phyloP scores from a whole-genome alignment of 2,797 vertebrate species.

The Oceanodroma leucorhoa region DNA sequence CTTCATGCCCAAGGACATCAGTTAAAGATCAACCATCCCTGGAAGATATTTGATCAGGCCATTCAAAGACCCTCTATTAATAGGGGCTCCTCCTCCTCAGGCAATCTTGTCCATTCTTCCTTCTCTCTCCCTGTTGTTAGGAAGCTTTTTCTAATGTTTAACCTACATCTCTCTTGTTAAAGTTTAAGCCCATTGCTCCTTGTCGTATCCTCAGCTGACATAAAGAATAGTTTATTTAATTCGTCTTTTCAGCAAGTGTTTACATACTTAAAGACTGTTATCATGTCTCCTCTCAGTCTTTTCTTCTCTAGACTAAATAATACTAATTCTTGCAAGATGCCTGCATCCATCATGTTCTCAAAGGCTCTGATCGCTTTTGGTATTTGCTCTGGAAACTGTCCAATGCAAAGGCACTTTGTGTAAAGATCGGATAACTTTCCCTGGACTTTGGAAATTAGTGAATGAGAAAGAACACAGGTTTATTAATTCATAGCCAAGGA shows the following conservation, averaged over 20 bases:
- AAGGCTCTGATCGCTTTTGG: not conserved
- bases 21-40: not conserved
- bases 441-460: not conserved
- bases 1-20: not conserved
- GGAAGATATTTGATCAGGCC: not conserved
- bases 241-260: not conserved
- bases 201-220: not conserved
- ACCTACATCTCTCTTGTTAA: not conserved
- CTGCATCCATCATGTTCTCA: not conserved
- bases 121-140: not conserved
- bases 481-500: not conserved
- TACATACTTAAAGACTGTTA: not conserved
- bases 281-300: not conserved
- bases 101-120: not conserved
- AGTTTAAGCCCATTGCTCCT: not conserved
- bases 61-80: not conserved
- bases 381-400: not conserved
- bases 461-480: not conserved
- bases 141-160: not conserved
- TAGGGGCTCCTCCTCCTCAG: not conserved
- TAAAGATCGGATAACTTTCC: not conserved
- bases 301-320: not conserved
- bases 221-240: not conserved
- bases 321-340: not conserved
- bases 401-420: not conserved